Evolutionary conservation across 2,888 invertebrate genomes (phyloP).

Genomic region (Pharmacophagus antenor): DNA sequence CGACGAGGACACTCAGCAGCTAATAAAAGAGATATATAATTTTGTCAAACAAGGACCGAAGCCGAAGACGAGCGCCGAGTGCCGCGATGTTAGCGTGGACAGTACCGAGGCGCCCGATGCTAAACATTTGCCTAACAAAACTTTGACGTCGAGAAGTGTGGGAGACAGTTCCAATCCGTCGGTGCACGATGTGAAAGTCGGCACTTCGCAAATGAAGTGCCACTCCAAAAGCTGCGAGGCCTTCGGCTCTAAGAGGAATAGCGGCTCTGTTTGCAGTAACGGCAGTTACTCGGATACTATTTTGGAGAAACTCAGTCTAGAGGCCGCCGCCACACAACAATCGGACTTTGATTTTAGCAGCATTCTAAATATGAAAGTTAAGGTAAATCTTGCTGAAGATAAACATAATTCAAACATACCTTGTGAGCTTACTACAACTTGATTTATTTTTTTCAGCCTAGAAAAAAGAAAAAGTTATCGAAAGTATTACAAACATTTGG

Average conservation of each 20-base stretch:
- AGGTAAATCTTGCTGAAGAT: constrained; percentile 41
- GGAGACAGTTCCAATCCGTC: constrained; percentile 50
- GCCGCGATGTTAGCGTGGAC: constrained; percentile 29
- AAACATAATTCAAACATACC: background rate
- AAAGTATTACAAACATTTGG: constrained; percentile 55
- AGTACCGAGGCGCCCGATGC: constrained; percentile 23
- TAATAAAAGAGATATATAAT: constrained; percentile 71
- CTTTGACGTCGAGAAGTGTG: constrained; percentile 52
- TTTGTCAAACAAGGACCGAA: constrained; percentile 56
- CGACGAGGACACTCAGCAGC: constrained; percentile 57
- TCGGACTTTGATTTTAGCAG: constrained; percentile 50
- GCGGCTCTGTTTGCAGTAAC: constrained; percentile 49
- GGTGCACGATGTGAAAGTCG: constrained; percentile 59
- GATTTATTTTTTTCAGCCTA: constrained; percentile 44
- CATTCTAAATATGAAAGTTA: constrained; percentile 34
- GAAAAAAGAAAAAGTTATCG: constrained; percentile 48
- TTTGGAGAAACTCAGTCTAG: constrained; percentile 57
- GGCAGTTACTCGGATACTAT: constrained; percentile 63
- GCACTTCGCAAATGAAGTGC: constrained; percentile 55
- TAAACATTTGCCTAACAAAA: constrained; percentile 32
- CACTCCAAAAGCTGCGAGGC: constrained; percentile 72
- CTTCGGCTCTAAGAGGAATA: constrained; percentile 49
- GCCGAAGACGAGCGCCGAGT: constrained; percentile 37
- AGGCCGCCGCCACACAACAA: constrained; percentile 47
- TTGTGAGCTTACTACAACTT: background rate